A percentile compares a stretch with the other conserved stretches of the same genome.
Evolutionary conservation across 2,888 invertebrate genomes (phyloP).

Genomic region (Gymnocheta viridis): DNA sequence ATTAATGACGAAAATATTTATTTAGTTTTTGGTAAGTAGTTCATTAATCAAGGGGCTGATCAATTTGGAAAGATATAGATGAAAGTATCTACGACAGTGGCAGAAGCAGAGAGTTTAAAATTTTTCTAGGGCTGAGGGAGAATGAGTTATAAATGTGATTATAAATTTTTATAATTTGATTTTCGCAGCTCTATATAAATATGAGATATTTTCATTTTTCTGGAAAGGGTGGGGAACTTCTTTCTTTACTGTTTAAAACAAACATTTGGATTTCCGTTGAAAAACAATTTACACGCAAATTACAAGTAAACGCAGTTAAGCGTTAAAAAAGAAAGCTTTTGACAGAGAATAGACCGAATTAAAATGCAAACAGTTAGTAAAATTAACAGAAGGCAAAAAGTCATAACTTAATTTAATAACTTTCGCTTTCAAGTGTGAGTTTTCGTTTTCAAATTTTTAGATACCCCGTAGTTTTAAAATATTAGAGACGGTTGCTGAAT

Average conservation of each 20-base stretch:
- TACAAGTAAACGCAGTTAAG: neutral
- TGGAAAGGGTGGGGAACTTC: too few species aligned
- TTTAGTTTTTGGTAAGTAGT: conserved; percentile 6
- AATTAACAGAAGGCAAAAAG: neutral
- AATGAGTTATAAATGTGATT: too few species aligned
- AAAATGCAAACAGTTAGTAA: neutral
- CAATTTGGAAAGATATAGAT: too few species aligned
- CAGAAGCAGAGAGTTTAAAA: too few species aligned
- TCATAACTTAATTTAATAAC: conserved; percentile 38
- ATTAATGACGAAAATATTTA: conserved; percentile 7
- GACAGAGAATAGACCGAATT: neutral
- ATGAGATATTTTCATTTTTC: too few species aligned
- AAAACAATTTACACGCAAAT: too few species aligned
- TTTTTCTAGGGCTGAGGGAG: too few species aligned
- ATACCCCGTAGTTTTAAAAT: conserved; percentile 1
- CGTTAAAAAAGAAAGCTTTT: conserved; percentile 12
- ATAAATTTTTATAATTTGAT: too few species aligned
- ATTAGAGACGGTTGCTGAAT: neutral
- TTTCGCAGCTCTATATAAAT: too few species aligned
- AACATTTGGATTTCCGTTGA: too few species aligned
- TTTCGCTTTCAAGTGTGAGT: conserved; percentile 60
- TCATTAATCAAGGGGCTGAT: neutral
- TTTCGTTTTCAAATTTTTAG: neutral
- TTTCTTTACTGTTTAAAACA: too few species aligned
- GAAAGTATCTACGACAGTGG: too few species aligned